phyloP scores from a whole-genome alignment of 1,140 invertebrate species.

The Heliothis subflexa region DNA sequence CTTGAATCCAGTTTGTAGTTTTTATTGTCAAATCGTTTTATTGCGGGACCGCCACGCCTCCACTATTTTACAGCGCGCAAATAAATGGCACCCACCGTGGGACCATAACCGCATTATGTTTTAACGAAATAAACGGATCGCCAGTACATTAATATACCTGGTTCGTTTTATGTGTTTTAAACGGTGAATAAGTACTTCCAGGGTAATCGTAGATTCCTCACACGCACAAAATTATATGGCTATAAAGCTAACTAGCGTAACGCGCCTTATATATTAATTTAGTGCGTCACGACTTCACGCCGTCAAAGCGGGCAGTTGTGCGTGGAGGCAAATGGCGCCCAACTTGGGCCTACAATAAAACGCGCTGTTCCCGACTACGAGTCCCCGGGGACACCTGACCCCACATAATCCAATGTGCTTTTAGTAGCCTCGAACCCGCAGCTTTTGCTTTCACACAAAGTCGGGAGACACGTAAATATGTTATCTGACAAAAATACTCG shows the following conservation, averaged over 20 bases:
- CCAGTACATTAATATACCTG: background rate
- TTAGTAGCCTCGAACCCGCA: conserved; percentile 44
- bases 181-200: background rate
- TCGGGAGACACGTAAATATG: conserved; percentile 6
- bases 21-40: conserved; percentile 26
- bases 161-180: background rate
- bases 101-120: conserved; percentile 6
- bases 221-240: background rate
- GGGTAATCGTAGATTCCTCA: background rate
- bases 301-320: background rate
- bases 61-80: background rate
- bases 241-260: background rate
- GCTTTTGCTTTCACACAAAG: conserved; percentile 34
- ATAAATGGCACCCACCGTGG: conserved; percentile 6
- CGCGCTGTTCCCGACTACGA: conserved; percentile 20
- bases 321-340: conserved; percentile 37
- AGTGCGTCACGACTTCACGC: conserved; percentile 7
- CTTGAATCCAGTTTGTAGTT: conserved; percentile 8
- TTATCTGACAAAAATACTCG: background rate
- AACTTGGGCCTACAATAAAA: conserved; percentile 42
- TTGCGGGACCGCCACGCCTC: background rate
- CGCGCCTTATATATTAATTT: background rate
- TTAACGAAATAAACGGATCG: background rate
- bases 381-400: conserved; percentile 34
- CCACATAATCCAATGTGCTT: conserved; percentile 43